Evolutionary conservation across 2,888 invertebrate species (phyloP).

Genomic region (Patella ulyssiponensis): DNA sequence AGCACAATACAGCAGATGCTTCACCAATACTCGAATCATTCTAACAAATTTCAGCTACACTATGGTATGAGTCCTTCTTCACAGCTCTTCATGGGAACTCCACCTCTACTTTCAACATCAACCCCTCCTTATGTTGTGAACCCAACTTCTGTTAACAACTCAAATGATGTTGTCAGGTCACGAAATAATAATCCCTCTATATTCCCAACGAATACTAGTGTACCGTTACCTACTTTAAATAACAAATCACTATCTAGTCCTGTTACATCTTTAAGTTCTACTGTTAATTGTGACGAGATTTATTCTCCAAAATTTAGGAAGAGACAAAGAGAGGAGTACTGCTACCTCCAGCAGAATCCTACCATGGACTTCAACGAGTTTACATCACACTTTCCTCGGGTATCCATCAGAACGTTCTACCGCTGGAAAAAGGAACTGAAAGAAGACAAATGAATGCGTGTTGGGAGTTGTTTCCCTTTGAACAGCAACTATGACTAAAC

Average conservation of each 20-base stretch:
- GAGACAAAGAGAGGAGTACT: slow-evolving; percentile 41
- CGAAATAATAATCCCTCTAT: not conserved
- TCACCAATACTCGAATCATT: not conserved
- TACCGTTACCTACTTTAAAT: not conserved
- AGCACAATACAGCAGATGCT: not conserved
- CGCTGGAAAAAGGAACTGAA: slow-evolving; percentile 44
- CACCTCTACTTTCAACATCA: not conserved
- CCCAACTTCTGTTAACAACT: not conserved
- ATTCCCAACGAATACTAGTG: not conserved
- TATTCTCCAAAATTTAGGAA: slow-evolving; percentile 40
- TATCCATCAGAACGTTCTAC: slow-evolving; percentile 46
- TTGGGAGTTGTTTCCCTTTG: no score
- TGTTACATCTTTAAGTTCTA: not conserved
- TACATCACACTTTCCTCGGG: slow-evolving; percentile 36
- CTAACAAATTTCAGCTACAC: not conserved
- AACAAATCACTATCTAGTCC: slow-evolving; percentile 3
- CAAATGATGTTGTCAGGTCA: not conserved
- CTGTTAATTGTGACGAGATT: slow-evolving; percentile 1
- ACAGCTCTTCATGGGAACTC: not conserved
- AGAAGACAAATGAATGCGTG: not conserved
- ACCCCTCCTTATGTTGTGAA: not conserved
- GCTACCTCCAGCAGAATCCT: slow-evolving; percentile 44
- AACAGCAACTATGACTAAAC: no score
- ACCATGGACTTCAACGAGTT: slow-evolving; percentile 41
- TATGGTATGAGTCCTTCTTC: not conserved